phyloP scores from a whole-genome alignment of 2,888 invertebrate genomes.

The Caenorhabditis macrosperma region DNA sequence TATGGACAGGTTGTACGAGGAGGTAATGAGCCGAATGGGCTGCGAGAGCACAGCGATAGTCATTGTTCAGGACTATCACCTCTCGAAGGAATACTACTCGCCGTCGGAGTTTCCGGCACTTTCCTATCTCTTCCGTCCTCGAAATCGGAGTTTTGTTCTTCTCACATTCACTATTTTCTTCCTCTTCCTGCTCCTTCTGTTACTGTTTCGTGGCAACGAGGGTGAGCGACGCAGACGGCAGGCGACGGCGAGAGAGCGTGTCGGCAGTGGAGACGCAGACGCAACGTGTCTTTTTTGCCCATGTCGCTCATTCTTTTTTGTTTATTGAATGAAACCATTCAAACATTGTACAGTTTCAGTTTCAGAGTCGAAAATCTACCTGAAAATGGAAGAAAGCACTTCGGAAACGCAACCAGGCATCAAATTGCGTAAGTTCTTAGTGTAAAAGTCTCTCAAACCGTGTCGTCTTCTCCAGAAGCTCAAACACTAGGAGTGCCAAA shows the following conservation, averaged over 20 bases:
- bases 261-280: conserved; percentile 1
- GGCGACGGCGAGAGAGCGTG: not conserved
- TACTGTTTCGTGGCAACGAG: conserved; percentile 51
- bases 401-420: not conserved
- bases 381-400: conserved; percentile 23
- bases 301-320: not conserved
- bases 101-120: conserved; percentile 7
- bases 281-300: not conserved
- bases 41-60: not conserved
- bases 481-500: conserved; percentile 39
- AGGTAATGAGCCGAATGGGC: conserved; percentile 4
- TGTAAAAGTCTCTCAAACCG: not conserved
- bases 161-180: conserved; percentile 16
- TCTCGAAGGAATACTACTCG: conserved; percentile 15
- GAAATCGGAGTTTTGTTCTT: conserved; percentile 9
- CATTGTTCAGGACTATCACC: conserved; percentile 20
- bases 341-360: no score
- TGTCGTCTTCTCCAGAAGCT: conserved; percentile 16
- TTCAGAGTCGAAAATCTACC: conserved; percentile 19
- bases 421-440: conserved; percentile 7
- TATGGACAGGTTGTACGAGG: conserved; percentile 25
- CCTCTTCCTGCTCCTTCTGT: conserved; percentile 31
- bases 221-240: conserved; percentile 34
- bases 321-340: not conserved
- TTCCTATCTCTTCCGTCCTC: conserved; percentile 8